Conservation (phyloP, 2,113 vertebrate genomes). For the Chloropsis hardwickii region DNA sequence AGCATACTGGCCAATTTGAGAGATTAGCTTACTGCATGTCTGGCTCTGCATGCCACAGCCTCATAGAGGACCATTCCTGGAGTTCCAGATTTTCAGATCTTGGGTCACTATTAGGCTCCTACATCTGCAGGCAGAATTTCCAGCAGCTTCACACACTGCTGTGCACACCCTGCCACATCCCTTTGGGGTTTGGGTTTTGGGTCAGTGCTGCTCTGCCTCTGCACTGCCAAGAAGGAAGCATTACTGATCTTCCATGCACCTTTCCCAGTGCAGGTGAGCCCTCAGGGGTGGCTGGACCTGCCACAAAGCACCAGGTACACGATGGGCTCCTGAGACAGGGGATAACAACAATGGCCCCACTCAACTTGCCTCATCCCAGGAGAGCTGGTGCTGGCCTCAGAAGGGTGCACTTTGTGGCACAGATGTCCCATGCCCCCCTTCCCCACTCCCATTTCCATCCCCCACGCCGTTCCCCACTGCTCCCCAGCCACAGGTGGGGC, state of each 20-base stretch:
- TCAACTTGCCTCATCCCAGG: not conserved
- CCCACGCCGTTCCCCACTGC: not conserved
- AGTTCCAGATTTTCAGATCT: not conserved
- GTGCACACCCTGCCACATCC: not conserved
- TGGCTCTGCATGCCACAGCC: not conserved
- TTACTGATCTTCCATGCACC: not conserved
- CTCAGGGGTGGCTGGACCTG: not conserved
- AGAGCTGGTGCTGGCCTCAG: not conserved
- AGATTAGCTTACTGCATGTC: not conserved
- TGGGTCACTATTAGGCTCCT: not conserved
- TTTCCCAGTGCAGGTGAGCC: not conserved
- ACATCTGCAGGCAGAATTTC: not conserved
- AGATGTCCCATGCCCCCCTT: accelerated
- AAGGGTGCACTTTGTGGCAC: not conserved
- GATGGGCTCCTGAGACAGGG: not conserved
- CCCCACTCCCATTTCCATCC: not conserved
- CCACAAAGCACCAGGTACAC: accelerated
- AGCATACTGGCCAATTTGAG: not conserved
- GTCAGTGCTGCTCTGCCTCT: not conserved
- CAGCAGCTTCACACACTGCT: not conserved
- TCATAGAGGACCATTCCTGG: not conserved
- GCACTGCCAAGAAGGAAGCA: not conserved
- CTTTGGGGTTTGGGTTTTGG: accelerated
- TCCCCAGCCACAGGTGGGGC: not conserved
- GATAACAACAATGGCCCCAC: accelerated